A percentile compares a stretch with the other conserved stretches of the same genome.
Conservation (phyloP, 2,797 vertebrate genomes). For the Thunnus albacares region DNA sequence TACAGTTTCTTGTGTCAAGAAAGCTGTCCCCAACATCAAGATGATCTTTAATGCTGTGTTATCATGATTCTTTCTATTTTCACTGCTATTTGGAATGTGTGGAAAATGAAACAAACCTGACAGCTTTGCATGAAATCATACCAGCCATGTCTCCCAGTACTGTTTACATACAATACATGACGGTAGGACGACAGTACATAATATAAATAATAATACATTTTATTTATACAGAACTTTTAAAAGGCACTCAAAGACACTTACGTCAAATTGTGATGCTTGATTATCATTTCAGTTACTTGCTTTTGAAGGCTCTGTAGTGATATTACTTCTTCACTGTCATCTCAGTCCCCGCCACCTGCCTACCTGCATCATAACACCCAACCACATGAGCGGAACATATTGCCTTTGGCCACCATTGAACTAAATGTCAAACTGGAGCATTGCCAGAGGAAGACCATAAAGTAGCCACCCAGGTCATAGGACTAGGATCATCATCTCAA, state of each 20-base stretch:
- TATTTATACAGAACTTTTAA: no score
- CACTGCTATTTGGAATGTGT: neutral
- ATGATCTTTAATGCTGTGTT: neutral
- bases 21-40: neutral
- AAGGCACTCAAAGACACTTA: no score
- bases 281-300: neutral
- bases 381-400: conserved; percentile 64
- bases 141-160: neutral
- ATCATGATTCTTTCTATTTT: neutral
- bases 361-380: conserved; percentile 25
- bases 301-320: conserved; percentile 11
- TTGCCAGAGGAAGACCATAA: conserved; percentile 60
- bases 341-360: conserved; percentile 10
- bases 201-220: no score
- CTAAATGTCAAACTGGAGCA: conserved; percentile 52
- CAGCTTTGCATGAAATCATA: conserved; percentile 1
- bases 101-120: neutral
- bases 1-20: no score
- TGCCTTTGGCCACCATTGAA: conserved; percentile 53
- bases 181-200: no score
- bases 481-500: conserved; percentile 64
- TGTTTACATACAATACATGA: conserved; percentile 10
- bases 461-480: conserved; percentile 70
- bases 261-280: no score
- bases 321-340: conserved; percentile 15